These are phyloP conservation scores for Sprattus sprattus DNA, from an alignment of 2,113 vertebrate genomes.

Conservation along the genomic window DNA sequence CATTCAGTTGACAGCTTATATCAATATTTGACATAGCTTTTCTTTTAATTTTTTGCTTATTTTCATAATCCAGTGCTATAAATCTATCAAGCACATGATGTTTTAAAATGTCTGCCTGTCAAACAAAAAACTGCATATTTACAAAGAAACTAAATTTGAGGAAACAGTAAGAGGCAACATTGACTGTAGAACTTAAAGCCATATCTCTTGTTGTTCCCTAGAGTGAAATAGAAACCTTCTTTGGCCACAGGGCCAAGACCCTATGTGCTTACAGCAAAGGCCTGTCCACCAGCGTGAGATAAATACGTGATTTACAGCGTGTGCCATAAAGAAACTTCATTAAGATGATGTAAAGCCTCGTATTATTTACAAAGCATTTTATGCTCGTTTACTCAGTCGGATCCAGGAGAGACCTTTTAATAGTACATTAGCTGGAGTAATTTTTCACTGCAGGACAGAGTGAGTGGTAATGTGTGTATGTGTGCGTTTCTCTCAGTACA, in stretches of 20 bases:
- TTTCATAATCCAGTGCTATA: not conserved
- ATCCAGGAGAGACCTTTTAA: not conserved
- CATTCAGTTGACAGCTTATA: not conserved
- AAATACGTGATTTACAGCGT: not conserved
- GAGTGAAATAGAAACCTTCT: not conserved
- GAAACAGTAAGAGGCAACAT: not conserved
- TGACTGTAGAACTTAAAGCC: not conserved
- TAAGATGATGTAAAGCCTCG: conserved; percentile 15
- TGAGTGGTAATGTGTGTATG: not conserved
- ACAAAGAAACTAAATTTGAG: conserved; percentile 1
- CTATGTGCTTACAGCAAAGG: not conserved
- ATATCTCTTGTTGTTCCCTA: conserved; percentile 4
- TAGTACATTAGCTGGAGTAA: not conserved
- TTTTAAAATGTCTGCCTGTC: not conserved
- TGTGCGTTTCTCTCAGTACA: not conserved
- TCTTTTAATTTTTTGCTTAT: not conserved
- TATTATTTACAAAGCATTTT: conserved; percentile 4
- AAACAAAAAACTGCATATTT: not conserved
- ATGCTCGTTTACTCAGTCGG: not conserved
- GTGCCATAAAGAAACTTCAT: not conserved
- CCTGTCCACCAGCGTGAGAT: not conserved
- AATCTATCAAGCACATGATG: conserved; percentile 7
- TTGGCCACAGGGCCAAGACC: not conserved
- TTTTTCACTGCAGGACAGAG: too few relatives aligned
- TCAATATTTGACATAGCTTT: not conserved